Conservation (phyloP, 2,113 vertebrate species). For the Elephantulus edwardii region DNA sequence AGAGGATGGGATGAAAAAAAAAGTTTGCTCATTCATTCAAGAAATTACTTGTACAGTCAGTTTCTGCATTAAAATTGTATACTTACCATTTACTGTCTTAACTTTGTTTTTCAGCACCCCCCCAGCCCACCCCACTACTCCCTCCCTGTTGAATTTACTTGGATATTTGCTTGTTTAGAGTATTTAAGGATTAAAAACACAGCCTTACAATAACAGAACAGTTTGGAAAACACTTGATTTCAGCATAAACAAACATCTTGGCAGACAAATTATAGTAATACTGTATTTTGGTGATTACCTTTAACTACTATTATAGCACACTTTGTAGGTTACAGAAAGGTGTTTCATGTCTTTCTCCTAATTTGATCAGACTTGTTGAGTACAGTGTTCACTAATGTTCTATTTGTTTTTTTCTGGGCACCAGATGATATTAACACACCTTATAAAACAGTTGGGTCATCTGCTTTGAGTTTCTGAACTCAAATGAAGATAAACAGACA, state of each 20-base stretch:
- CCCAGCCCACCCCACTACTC: no score
- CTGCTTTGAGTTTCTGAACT: constrained; percentile 55
- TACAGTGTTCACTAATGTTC: constrained; percentile 43
- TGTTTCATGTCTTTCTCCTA: constrained; percentile 38
- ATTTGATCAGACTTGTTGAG: constrained; percentile 35
- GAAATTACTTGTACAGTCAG: not conserved
- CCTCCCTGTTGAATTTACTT: not conserved
- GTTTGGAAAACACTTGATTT: constrained; percentile 2
- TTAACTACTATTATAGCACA: not conserved
- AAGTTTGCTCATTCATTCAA: constrained; percentile 25
- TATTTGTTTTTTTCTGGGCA: constrained; percentile 8
- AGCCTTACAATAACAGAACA: not conserved
- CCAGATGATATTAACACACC: constrained; percentile 45
- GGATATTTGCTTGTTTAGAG: not conserved
- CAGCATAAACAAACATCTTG: not conserved
- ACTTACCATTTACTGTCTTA: no score
- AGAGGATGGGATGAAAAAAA: no score
- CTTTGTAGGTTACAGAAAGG: not conserved
- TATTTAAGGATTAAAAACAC: constrained; percentile 28
- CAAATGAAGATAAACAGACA: constrained; percentile 45
- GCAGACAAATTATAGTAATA: not conserved
- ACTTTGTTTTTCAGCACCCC: no score
- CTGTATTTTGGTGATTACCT: constrained; percentile 39
- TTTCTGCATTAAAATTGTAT: not conserved
- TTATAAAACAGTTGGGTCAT: constrained; percentile 56